phyloP scores from a whole-genome alignment of 2,113 vertebrate species.

The Ceuthmochares aereus region DNA sequence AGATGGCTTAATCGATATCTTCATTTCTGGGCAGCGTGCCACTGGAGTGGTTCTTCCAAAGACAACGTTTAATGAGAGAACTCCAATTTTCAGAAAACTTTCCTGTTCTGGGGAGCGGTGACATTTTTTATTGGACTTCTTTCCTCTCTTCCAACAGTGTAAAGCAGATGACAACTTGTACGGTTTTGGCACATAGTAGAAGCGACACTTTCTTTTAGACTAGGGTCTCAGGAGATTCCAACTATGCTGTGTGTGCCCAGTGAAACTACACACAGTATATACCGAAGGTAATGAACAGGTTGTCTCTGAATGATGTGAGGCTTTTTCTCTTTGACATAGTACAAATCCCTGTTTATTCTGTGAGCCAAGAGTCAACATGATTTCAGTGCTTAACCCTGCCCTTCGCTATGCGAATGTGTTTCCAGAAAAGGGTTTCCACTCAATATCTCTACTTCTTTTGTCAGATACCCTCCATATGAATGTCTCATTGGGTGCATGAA shows the following conservation, averaged over 20 bases:
- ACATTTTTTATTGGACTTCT: accelerated
- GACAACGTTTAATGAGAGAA: not conserved
- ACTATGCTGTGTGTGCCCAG: too few relatives aligned
- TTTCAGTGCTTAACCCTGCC: not conserved
- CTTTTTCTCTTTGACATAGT: not conserved
- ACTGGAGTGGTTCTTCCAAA: not conserved
- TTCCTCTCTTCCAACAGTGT: not conserved
- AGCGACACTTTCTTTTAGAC: accelerated
- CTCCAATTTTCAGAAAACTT: not conserved
- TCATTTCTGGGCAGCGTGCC: not conserved
- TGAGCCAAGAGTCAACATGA: not conserved
- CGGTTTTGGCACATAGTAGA: accelerated
- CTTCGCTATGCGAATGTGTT: not conserved
- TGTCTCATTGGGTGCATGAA: too few relatives aligned
- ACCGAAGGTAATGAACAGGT: too few relatives aligned
- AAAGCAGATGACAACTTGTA: not conserved
- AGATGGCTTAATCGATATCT: not conserved
- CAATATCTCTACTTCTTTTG: not conserved
- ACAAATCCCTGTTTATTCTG: not conserved
- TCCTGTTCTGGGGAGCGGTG: not conserved
- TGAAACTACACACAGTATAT: not conserved
- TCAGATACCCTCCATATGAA: accelerated
- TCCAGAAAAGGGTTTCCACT: not conserved
- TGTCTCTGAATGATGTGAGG: not conserved
- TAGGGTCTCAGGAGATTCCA: accelerated